phyloP scores from a whole-genome alignment of 2,888 invertebrate species.

The Tinea trinotella region DNA sequence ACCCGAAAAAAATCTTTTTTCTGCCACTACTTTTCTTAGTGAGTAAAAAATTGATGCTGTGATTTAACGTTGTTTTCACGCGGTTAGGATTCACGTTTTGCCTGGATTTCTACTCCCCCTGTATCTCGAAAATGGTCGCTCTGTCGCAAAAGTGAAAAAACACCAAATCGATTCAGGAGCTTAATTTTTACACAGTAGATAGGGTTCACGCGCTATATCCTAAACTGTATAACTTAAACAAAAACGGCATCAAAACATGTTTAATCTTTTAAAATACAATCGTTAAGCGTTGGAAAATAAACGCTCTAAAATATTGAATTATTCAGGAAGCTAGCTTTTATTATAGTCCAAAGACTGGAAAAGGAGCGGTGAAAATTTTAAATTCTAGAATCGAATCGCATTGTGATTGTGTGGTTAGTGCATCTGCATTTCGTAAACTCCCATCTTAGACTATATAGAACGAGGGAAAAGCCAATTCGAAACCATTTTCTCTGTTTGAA shows the following conservation, averaged over 20 bases:
- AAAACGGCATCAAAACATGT: background rate
- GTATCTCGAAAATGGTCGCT: too few relatives aligned
- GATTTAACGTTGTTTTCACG: too few relatives aligned
- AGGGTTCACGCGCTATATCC: too few relatives aligned
- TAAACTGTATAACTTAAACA: too few relatives aligned
- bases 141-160: too few relatives aligned
- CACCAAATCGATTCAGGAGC: too few relatives aligned
- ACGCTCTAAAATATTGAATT: conserved; percentile 8
- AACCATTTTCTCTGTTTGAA: conserved; percentile 9
- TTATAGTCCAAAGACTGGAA: conserved; percentile 6
- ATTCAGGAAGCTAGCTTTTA: conserved; percentile 11
- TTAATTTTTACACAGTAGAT: too few relatives aligned
- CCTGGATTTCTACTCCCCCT: too few relatives aligned
- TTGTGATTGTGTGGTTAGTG: conserved; percentile 14
- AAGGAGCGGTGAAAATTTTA: conserved; percentile 1
- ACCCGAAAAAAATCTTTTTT: too few relatives aligned
- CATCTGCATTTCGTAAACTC: conserved; percentile 14
- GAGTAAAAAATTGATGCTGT: too few relatives aligned
- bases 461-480: conserved; percentile 1
- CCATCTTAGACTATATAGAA: background rate
- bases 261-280: conserved; percentile 7
- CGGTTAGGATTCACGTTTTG: too few relatives aligned
- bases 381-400: conserved; percentile 6
- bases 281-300: conserved; percentile 3
- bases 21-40: too few relatives aligned